phyloP scores from a whole-genome alignment of 2,888 invertebrate species.

The Notodromas monacha region DNA sequence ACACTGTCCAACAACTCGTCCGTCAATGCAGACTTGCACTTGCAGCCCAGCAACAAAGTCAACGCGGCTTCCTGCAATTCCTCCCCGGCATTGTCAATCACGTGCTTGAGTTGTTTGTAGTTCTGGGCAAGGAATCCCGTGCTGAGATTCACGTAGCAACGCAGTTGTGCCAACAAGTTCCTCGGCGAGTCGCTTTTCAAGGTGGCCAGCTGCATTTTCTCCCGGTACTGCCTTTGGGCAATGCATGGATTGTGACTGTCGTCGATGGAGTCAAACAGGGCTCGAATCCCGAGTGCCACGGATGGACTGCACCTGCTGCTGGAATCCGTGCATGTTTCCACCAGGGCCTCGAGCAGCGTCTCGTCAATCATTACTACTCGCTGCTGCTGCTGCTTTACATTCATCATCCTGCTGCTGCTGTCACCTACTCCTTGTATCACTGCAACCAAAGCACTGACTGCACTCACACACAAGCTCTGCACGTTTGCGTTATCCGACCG shows the following conservation, averaged over 20 bases:
- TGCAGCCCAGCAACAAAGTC: not conserved
- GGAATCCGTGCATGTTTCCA: not conserved
- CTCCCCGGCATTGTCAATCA: not conserved
- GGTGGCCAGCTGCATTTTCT: not conserved
- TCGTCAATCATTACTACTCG: not conserved
- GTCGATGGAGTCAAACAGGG: not conserved
- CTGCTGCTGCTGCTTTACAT: too few relatives aligned
- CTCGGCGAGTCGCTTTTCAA: conserved; percentile 1
- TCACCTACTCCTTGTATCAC: too few relatives aligned
- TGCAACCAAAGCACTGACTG: not conserved
- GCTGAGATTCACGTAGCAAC: conserved; percentile 1
- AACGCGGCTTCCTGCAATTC: not conserved
- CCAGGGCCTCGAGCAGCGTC: not conserved
- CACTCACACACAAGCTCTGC: not conserved
- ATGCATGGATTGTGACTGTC: not conserved
- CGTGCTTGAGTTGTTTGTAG: conserved; percentile 1
- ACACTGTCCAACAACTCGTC: conserved; percentile 2
- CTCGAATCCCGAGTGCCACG: not conserved
- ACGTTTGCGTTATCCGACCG: not conserved
- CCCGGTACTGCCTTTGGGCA: not conserved
- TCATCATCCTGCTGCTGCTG: too few relatives aligned
- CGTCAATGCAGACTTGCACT: conserved; percentile 1
- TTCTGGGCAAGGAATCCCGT: not conserved
- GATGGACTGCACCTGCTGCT: not conserved
- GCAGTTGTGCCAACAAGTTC: conserved; percentile 1